These are phyloP conservation scores for Halcyon badia DNA, from an alignment of 2,797 vertebrate genomes.

Conservation along the genomic window DNA sequence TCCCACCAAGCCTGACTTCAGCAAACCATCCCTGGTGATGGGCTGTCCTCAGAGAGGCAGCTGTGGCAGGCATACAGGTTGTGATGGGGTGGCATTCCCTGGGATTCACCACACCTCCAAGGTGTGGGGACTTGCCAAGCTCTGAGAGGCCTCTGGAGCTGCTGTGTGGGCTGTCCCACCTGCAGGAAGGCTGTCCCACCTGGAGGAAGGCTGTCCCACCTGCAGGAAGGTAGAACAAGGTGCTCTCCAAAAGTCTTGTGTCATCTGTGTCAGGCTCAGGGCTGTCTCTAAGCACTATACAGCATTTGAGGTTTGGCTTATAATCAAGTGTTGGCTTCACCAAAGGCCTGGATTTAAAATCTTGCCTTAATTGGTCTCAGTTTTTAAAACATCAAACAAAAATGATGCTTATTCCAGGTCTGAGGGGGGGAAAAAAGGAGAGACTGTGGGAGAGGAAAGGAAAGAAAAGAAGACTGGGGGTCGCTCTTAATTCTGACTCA, in stretches of 20 bases:
- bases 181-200: rapidly evolving
- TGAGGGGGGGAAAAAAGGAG: background rate
- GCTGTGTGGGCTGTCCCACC: rapidly evolving
- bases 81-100: rapidly evolving
- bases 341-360: background rate
- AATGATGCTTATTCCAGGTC: background rate
- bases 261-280: background rate
- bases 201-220: no score
- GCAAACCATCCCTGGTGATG: background rate
- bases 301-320: background rate
- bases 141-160: background rate
- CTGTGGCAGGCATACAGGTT: background rate
- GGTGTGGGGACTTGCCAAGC: rapidly evolving
- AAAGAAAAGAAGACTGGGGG: background rate
- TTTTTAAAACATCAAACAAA: background rate
- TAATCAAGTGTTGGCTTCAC: background rate
- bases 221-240: background rate
- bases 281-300: background rate
- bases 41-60: background rate
- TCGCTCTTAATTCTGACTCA: background rate
- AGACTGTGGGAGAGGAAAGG: background rate
- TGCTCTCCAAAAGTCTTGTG: rapidly evolving
- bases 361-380: background rate
- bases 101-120: rapidly evolving
- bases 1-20: background rate